Evolutionary conservation across 2,888 invertebrate species (phyloP).

Genomic region (Agonopterix arenella): DNA sequence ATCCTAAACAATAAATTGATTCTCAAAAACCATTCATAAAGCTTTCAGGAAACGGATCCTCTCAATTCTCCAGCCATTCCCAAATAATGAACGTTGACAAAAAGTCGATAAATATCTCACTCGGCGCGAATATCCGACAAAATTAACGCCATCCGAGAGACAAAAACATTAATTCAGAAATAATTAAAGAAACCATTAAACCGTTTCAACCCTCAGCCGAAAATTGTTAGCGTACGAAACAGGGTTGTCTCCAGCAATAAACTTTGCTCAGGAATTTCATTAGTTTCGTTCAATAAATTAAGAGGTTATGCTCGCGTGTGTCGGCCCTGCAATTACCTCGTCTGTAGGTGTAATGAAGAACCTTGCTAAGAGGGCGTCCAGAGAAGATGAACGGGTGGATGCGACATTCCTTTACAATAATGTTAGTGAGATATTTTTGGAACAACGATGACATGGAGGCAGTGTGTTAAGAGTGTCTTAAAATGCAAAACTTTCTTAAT

Average conservation of each 20-base stretch:
- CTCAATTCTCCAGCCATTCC: no score
- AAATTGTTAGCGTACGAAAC: constrained; percentile 63
- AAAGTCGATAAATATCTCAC: constrained; percentile 22
- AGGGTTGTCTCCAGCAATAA: constrained; percentile 72
- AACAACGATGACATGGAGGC: no score
- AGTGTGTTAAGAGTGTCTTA: neutral
- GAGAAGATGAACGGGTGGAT: constrained; percentile 21
- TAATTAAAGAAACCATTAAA: constrained; percentile 74
- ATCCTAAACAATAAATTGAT: no score
- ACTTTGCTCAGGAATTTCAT: constrained; percentile 73
- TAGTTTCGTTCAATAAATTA: constrained; percentile 77
- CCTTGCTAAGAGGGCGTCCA: constrained; percentile 34
- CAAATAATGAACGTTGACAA: neutral
- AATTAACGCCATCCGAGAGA: constrained; percentile 40
- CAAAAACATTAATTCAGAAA: constrained; percentile 62
- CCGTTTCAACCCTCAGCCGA: constrained; percentile 46
- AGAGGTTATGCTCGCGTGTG: constrained; percentile 75
- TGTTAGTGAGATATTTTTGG: no score
- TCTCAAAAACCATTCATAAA: no score
- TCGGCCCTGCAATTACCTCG: constrained; percentile 74
- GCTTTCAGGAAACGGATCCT: no score
- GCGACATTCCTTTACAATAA: constrained; percentile 9
- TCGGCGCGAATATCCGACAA: constrained; percentile 21
- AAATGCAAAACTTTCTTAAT: neutral
- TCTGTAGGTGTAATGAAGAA: constrained; percentile 69